Evolutionary conservation across 2,797 vertebrate genomes (phyloP).

Genomic region (Pelodytes ibericus): DNA sequence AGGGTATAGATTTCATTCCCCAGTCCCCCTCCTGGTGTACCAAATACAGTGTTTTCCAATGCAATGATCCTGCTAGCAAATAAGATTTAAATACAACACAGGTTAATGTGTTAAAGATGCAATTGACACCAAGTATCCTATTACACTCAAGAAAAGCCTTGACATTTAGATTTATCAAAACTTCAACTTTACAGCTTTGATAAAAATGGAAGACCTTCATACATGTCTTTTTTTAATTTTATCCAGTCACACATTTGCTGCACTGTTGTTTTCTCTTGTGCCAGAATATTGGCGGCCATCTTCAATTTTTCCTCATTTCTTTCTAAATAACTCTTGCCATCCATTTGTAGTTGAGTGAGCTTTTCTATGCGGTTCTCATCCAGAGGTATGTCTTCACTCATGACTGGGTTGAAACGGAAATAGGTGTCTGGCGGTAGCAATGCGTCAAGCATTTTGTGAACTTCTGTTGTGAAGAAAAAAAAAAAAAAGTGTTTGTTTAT

Average conservation of each 20-base stretch:
- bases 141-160: too few species aligned
- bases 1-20: not conserved
- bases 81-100: slow-evolving; percentile 11
- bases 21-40: not conserved
- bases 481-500: not conserved
- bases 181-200: slow-evolving; percentile 72
- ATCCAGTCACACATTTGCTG: slow-evolving; percentile 87
- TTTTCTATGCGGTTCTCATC: slow-evolving; percentile 93
- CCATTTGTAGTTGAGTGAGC: slow-evolving; percentile 82
- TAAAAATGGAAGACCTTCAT: slow-evolving; percentile 75
- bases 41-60: slow-evolving; percentile 3
- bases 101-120: not conserved
- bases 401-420: slow-evolving; percentile 95
- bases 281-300: slow-evolving; percentile 82
- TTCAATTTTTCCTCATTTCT: slow-evolving; percentile 90
- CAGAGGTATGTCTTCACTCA: slow-evolving; percentile 89
- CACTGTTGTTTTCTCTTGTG: slow-evolving; percentile 80
- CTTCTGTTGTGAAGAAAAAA: slow-evolving; percentile 76
- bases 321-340: slow-evolving; percentile 87
- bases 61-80: slow-evolving; percentile 18
- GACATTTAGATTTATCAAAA: slow-evolving; percentile 42
- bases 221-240: slow-evolving; percentile 85
- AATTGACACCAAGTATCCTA: too few species aligned
- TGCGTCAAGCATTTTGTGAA: slow-evolving; percentile 91
- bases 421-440: slow-evolving; percentile 89